Percentiles rank a stretch among this genome's conserved stretches.
phyloP scores from a whole-genome alignment of 2,888 invertebrate genomes.

The Chloroclysta siterata region DNA sequence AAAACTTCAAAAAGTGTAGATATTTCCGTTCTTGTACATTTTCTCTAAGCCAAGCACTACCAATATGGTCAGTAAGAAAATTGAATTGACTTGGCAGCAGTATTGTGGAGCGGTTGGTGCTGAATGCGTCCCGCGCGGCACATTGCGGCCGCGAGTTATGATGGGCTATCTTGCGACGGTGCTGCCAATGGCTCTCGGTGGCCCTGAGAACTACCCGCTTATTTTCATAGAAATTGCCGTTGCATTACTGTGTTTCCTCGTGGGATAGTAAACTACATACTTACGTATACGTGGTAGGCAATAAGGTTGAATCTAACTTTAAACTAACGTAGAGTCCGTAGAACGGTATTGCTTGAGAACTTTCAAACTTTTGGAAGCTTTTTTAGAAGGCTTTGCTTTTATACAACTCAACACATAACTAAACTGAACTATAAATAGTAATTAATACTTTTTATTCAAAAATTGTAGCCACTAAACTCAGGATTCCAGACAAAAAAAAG shows the following conservation, averaged over 20 bases:
- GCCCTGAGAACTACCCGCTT: slow-evolving; percentile 36
- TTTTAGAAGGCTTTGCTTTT: not conserved
- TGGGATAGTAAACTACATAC: slow-evolving; percentile 15
- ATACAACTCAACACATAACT: too few species aligned
- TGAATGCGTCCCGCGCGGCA: slow-evolving; percentile 76
- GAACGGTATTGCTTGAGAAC: too few species aligned
- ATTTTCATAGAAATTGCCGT: slow-evolving; percentile 41
- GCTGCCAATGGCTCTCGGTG: slow-evolving; percentile 41
- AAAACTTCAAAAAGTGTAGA: too few species aligned
- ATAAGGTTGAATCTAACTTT: slow-evolving; percentile 1
- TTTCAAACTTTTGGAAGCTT: not conserved
- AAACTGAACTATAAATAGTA: too few species aligned
- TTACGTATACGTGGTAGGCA: slow-evolving; percentile 7
- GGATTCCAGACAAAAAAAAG: too few species aligned
- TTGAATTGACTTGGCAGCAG: slow-evolving; percentile 67
- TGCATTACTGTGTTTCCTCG: slow-evolving; percentile 30
- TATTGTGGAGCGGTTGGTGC: slow-evolving; percentile 59
- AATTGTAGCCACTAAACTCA: too few species aligned
- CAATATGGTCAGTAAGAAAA: slow-evolving; percentile 79
- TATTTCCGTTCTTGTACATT: slow-evolving; percentile 4
- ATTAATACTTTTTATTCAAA: too few species aligned
- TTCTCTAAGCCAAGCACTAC: slow-evolving; percentile 47
- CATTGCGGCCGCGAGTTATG: slow-evolving; percentile 67
- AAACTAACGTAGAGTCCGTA: not conserved
- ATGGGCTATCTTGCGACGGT: slow-evolving; percentile 50